phyloP scores from a whole-genome alignment of 1,140 invertebrate species.

The Drosophila kurseongensis region DNA sequence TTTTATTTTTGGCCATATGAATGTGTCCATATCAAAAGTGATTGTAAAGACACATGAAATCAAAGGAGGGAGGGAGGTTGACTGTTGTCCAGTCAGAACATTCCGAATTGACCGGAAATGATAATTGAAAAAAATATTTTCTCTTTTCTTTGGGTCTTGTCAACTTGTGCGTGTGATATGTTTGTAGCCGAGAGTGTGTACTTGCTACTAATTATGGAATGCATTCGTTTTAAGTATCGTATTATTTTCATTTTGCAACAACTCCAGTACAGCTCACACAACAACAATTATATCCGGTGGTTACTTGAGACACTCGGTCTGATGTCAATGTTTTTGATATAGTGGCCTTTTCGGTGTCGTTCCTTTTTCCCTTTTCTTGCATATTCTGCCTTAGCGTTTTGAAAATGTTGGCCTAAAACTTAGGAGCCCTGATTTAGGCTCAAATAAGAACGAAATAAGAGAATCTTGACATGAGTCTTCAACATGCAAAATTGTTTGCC shows the following conservation, averaged over 20 bases:
- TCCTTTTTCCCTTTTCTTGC: not conserved
- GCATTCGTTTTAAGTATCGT: conserved; percentile 75
- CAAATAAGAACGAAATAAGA: not conserved
- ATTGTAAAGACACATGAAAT: conserved; percentile 33
- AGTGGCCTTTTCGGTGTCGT: conserved; percentile 5
- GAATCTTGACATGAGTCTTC: not conserved
- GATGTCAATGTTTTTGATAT: conserved; percentile 12
- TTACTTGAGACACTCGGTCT: conserved; percentile 67
- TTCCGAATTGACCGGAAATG: conserved; percentile 72
- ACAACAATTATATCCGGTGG: conserved; percentile 74
- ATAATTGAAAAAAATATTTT: conserved; percentile 78
- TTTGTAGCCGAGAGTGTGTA: conserved; percentile 13
- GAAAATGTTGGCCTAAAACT: not conserved
- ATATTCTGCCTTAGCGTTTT: not conserved
- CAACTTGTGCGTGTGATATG: conserved; percentile 37
- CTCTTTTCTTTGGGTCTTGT: conserved; percentile 59
- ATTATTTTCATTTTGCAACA: conserved; percentile 68
- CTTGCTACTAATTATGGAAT: conserved; percentile 77
- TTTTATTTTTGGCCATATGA: conserved; percentile 47
- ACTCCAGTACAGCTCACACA: conserved; percentile 31
- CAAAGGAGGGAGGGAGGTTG: conserved; percentile 4
- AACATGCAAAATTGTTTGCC: conserved; percentile 2
- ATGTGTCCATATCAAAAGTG: conserved; percentile 46
- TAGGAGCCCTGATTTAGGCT: not conserved
- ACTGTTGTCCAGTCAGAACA: conserved; percentile 29